Percentiles rank a stretch among this genome's conserved stretches.
Conservation (phyloP, 2,888 invertebrate species). For the Diogma glabrata region DNA sequence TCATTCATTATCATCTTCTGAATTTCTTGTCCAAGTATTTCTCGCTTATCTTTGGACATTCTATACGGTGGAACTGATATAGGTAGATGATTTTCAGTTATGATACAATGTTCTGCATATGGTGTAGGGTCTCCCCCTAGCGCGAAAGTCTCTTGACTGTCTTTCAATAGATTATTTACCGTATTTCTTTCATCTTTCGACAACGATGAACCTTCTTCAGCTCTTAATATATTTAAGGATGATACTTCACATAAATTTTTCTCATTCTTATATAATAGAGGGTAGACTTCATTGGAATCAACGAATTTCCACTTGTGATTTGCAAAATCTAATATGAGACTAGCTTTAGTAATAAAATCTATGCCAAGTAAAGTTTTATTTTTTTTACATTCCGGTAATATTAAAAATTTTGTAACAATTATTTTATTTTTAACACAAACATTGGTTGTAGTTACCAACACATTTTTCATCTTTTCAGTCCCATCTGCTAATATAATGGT, state of each 20-base stretch:
- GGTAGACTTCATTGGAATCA: constrained; percentile 6
- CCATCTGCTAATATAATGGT: constrained; percentile 16
- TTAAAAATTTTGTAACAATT: constrained; percentile 19
- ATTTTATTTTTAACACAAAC: constrained; percentile 13
- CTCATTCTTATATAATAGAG: too few relatives aligned
- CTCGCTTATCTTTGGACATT: not conserved
- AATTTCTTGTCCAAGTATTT: constrained; percentile 9
- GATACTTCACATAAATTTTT: too few relatives aligned
- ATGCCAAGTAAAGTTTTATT: constrained; percentile 20
- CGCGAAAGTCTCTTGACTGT: not conserved
- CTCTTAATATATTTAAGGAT: not conserved
- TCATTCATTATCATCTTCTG: constrained; percentile 7
- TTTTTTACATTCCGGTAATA: constrained; percentile 18
- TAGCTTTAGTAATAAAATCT: constrained; percentile 21
- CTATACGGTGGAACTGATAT: not conserved
- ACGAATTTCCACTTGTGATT: constrained; percentile 19
- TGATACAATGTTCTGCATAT: not conserved
- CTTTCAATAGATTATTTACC: not conserved
- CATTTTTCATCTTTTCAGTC: constrained; percentile 11
- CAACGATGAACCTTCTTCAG: not conserved
- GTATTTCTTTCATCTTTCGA: not conserved
- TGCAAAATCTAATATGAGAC: constrained; percentile 22
- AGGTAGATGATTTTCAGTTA: not conserved
- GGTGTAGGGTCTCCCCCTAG: not conserved
- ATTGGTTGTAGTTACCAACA: constrained; percentile 11